Evolutionary conservation across 92 coral and sea anemone genomes (phyloP).

Genomic region (Siderastrea radians): DNA sequence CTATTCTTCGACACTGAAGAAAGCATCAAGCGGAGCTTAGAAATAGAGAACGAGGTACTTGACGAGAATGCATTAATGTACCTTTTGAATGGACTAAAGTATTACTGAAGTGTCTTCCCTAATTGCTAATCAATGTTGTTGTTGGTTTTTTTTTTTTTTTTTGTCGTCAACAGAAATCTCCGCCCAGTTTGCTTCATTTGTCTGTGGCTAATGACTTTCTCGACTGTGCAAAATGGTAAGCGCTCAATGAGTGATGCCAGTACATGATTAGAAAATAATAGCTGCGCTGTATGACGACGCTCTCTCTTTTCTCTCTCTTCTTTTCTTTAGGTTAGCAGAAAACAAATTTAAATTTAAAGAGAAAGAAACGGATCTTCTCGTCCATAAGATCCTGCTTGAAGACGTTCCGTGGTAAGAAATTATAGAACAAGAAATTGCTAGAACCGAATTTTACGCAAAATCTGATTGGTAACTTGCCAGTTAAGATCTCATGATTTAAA

Average conservation of each 20-base stretch:
- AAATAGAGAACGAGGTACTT: conserved; percentile 77
- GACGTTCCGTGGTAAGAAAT: conserved; percentile 88
- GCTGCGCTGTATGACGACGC: neutral
- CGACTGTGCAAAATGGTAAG: conserved; percentile 92
- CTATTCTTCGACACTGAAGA: conserved; percentile 88
- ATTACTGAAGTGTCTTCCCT: neutral
- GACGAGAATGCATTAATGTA: neutral
- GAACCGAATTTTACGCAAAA: neutral
- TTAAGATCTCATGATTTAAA: too few species aligned
- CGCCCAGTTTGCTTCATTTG: conserved; percentile 92
- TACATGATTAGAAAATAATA: neutral
- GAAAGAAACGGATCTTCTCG: conserved; percentile 86
- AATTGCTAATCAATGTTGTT: neutral
- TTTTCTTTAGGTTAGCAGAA: conserved; percentile 66
- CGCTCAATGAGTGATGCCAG: neutral
- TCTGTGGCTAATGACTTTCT: conserved; percentile 94
- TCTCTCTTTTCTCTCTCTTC: neutral
- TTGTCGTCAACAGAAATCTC: conserved; percentile 57
- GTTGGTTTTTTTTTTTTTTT: neutral
- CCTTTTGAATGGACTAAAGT: neutral
- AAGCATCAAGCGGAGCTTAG: conserved; percentile 73
- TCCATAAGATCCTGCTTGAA: conserved; percentile 87
- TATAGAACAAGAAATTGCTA: neutral
- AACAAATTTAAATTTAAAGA: conserved; percentile 84
- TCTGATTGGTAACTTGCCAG: too few species aligned